A percentile compares a stretch with the other conserved stretches of the same genome.
phyloP scores from a whole-genome alignment of 2,113 vertebrate species.

The Tetrao urogallus region DNA sequence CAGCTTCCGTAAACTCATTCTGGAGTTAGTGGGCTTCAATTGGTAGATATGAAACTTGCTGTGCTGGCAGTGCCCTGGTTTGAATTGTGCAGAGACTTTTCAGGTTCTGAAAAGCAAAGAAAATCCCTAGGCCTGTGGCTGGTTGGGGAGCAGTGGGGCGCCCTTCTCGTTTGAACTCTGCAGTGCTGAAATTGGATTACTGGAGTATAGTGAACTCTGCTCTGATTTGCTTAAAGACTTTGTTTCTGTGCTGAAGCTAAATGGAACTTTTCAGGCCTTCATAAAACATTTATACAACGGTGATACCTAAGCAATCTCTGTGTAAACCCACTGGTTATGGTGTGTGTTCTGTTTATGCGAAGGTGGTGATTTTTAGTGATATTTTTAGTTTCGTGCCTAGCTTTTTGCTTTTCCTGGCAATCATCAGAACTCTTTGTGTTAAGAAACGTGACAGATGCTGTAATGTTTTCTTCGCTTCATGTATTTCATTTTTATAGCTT shows the following conservation, averaged over 20 bases:
- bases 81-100: neutral
- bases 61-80: neutral
- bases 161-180: neutral
- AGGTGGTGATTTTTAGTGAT: neutral
- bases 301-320: neutral
- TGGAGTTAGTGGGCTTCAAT: neutral
- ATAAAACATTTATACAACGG: rapidly evolving
- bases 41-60: neutral
- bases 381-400: neutral
- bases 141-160: neutral
- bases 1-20: neutral
- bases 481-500: neutral
- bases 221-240: neutral
- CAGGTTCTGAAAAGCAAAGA: rapidly evolving
- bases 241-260: rapidly evolving
- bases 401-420: neutral
- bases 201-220: neutral
- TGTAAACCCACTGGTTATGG: rapidly evolving
- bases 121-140: neutral
- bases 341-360: neutral
- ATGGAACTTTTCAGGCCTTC: neutral
- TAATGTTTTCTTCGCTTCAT: conserved; percentile 4
- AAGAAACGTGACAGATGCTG: neutral
- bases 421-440: neutral
- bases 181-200: neutral